Evolutionary conservation across 2,113 vertebrate genomes (phyloP), one percentile per base, ranked within the genome.

Genomic region (Ammospiza nelsoni): DNA sequence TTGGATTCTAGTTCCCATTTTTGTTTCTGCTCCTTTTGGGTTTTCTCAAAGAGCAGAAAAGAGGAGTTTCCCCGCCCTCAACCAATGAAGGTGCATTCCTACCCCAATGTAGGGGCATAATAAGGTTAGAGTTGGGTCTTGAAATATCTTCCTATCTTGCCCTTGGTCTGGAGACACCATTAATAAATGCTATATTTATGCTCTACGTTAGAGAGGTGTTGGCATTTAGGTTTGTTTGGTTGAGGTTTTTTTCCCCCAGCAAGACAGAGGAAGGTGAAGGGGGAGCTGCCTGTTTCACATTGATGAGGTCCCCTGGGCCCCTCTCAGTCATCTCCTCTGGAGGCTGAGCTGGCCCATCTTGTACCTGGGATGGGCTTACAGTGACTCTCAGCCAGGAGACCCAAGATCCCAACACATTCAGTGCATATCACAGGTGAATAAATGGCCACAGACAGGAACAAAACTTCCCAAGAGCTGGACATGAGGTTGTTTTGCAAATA

Each of bases 381-480:
- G 25, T 14, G 52, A 14, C 44, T 58, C 61, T 29, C 0, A 4
- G 39, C 74, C 28, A 23, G 41, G 57, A 71, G 12, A 33, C 9
- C 11, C 48, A 5, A 0, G 0, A 33, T 8, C 23, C 48, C 28
- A 20, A 1, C n/a, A 24, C 2, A 2, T 20, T 46, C 65, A 24
- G 19, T 6, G 12, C 4, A 1, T 11, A 10, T 46, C 48, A n/a
- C 55, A 39, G n/a, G 1, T 18, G 6, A 39, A 22, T 54, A 71
- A 68, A 48, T 11, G 17, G 9, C 43, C 9, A 6, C 31, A 75
- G 33, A 19, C 7, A 28, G 58, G 39, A 61, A 9, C 5, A 35
- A 27, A 19, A 4, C 3, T 19, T 55, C 37, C 37, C 17, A 28
- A 46, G 13, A 15, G 14, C 8, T n/a, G 24, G 29, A 7, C 5